Percentiles rank a stretch among this genome's conserved stretches.
These are phyloP conservation scores for Cerastoderma edule DNA, from an alignment of 2,888 invertebrate genomes.

Conservation along the genomic window DNA sequence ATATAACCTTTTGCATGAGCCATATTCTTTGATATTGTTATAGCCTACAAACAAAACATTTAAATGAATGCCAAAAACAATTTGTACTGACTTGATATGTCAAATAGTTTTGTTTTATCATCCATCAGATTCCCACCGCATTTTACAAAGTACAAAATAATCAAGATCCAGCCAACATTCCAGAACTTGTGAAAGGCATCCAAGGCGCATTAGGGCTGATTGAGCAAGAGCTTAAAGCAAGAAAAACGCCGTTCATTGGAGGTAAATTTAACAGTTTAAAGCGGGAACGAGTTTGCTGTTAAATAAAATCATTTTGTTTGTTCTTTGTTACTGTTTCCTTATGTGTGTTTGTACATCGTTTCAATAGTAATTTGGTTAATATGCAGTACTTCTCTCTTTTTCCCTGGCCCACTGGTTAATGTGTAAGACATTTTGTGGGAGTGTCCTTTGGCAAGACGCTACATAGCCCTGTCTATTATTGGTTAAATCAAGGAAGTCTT, in stretches of 20 bases:
- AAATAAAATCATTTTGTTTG: neutral
- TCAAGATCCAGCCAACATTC: constrained; percentile 3
- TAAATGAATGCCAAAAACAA: neutral
- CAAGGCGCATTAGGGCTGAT: constrained; percentile 14
- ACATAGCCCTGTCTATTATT: no score
- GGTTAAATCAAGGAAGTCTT: no score
- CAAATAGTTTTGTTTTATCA: neutral
- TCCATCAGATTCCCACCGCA: constrained; percentile 21
- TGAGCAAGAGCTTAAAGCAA: constrained; percentile 26
- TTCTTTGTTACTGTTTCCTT: neutral
- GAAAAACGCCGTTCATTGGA: constrained; percentile 35
- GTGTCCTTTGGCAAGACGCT: no score
- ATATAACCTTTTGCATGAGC: neutral
- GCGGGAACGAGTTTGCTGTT: neutral
- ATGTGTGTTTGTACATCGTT: no score
- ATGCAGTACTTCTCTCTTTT: neutral
- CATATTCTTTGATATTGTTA: neutral
- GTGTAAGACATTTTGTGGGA: no score
- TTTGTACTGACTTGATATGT: neutral
- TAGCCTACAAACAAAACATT: neutral
- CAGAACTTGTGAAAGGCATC: constrained; percentile 14
- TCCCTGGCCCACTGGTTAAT: no score
- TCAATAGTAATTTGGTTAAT: neutral
- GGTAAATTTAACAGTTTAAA: neutral
- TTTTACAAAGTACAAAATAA: constrained; percentile 36